Evolutionary conservation across 2,888 invertebrate genomes (phyloP).

Genomic region (Diaperis boleti): DNA sequence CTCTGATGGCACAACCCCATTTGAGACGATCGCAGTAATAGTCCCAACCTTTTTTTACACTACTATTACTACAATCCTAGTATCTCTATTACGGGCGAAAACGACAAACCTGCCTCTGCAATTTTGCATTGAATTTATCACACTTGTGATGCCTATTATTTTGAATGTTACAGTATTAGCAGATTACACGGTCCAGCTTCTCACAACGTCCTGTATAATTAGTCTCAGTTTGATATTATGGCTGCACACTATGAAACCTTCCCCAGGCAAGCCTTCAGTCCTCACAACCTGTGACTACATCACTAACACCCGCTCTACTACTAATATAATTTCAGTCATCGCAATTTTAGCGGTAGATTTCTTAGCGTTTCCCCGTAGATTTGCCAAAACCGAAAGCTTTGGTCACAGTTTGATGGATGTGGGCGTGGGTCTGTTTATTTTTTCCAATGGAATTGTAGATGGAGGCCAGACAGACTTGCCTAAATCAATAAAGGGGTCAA

Average conservation of each 20-base stretch:
- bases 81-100: constrained; percentile 48
- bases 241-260: neutral
- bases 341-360: constrained; percentile 97
- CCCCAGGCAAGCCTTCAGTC: neutral
- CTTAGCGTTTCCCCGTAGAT: constrained; percentile 82
- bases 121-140: constrained; percentile 69
- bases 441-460: constrained; percentile 83
- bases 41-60: constrained; percentile 60
- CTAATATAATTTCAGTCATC: constrained; percentile 80
- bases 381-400: constrained; percentile 88
- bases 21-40: constrained; percentile 66
- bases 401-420: constrained; percentile 95
- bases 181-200: constrained; percentile 54
- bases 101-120: constrained; percentile 22
- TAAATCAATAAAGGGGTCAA: constrained; percentile 62
- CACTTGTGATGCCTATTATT: constrained; percentile 71
- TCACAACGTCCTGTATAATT: constrained; percentile 11
- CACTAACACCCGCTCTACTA: constrained; percentile 77
- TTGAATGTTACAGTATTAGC: constrained; percentile 70
- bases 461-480: constrained; percentile 57
- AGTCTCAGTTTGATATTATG: constrained; percentile 3
- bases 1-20: constrained; percentile 69
- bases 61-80: constrained; percentile 56
- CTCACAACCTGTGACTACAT: constrained; percentile 65
- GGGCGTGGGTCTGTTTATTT: constrained; percentile 91